phyloP scores from a whole-genome alignment of 2,797 vertebrate species.

The Anableps anableps region DNA sequence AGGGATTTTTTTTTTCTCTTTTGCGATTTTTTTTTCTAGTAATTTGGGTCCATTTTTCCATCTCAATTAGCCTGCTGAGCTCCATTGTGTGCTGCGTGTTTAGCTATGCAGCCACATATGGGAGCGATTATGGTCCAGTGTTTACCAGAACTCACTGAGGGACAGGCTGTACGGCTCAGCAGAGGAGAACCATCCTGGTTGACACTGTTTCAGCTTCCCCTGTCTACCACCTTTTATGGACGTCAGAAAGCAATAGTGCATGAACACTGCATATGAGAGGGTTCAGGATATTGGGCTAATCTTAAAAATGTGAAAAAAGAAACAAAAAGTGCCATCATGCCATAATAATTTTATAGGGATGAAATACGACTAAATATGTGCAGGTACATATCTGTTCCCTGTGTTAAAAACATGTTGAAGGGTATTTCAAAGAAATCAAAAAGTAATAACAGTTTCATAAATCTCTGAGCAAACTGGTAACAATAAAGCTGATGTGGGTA shows the following conservation, averaged over 20 bases:
- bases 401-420: not conserved
- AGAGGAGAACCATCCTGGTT: constrained; percentile 45
- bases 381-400: not conserved
- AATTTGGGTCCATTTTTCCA: constrained; percentile 76
- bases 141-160: constrained; percentile 72
- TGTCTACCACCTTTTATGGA: constrained; percentile 45
- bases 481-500: not conserved
- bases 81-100: constrained; percentile 59
- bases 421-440: not conserved
- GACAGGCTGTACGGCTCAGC: constrained; percentile 59
- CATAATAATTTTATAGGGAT: not conserved
- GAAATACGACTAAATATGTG: not conserved
- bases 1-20: constrained; percentile 50
- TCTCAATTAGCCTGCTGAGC: constrained; percentile 65
- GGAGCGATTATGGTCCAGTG: constrained; percentile 77
- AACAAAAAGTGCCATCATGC: not conserved
- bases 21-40: constrained; percentile 62
- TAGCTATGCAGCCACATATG: constrained; percentile 79
- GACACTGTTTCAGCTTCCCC: constrained; percentile 37
- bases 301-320: not conserved
- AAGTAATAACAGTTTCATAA: not conserved
- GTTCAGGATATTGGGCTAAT: not conserved
- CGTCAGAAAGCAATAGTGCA: constrained; percentile 23
- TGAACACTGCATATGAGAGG: not conserved
- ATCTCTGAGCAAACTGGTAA: not conserved